Percentiles rank a stretch among this genome's conserved stretches.
Conservation (phyloP, 2,797 vertebrate genomes). For the Pangasius sanitwongsei region DNA sequence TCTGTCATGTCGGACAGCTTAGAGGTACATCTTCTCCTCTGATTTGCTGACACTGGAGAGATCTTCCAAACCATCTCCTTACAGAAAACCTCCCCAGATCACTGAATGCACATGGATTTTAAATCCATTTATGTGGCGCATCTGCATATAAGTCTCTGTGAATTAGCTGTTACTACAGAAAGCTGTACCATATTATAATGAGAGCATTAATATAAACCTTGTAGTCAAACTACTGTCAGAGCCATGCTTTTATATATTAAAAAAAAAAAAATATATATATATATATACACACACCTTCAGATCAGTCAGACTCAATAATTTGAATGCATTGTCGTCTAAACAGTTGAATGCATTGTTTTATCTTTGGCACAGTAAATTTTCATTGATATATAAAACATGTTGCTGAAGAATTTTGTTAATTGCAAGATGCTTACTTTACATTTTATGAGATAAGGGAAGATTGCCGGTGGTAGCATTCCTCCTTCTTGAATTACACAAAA, state of each 20-base stretch:
- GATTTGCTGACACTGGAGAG: neutral
- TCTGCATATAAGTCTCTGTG: neutral
- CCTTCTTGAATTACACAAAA: neutral
- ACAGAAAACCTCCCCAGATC: neutral
- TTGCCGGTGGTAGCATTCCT: neutral
- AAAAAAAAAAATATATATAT: neutral
- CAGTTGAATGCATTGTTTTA: neutral
- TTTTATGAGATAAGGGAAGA: neutral
- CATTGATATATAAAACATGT: neutral
- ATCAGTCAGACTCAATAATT: neutral
- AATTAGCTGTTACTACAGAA: neutral
- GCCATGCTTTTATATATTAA: neutral
- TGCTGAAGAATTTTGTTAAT: neutral
- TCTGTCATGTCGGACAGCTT: neutral
- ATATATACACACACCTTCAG: neutral
- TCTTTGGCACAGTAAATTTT: neutral
- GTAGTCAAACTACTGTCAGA: neutral
- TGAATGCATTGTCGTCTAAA: too few relatives aligned
- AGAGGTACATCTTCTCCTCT: neutral
- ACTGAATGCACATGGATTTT: neutral
- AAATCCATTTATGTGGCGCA: neutral
- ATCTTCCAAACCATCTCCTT: neutral
- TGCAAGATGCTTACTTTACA: neutral
- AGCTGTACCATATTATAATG: neutral
- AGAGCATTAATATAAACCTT: neutral